Evolutionary conservation across 2,797 vertebrate genomes (phyloP), one percentile per base, ranked within the genome.

Genomic region (Gymnothorax javanicus): DNA sequence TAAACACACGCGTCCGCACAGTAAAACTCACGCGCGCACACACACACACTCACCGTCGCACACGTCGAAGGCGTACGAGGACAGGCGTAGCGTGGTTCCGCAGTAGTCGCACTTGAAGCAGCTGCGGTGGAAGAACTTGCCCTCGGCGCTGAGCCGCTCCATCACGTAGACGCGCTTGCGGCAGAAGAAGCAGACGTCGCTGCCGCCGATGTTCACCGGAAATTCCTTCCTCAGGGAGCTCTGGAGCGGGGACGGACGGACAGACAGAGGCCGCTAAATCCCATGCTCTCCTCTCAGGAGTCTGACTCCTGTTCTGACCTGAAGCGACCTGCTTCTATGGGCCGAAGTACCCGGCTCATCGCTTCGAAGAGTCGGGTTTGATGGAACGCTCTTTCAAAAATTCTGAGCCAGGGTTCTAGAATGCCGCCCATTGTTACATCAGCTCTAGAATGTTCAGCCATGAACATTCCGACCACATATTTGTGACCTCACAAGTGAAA

Each of bases 81-180:
- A 95, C 13, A 97, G 93, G 56, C 96, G 95, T 86, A 99, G 95
- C 0, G 96, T 95, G 57, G 93, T 93, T 50, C 94, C 91, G 0
- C 98, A 99, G 92, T 96, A 92, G 89, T 96, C 95, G 58, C 98
- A 99, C 89, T 95, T 97, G 94, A 99, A 99, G 92, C 98, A 99
- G 89, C 97, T 97, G 67, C 98, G 96, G 89, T 99, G 98, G 94
- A 99, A 99, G 95, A 99, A 99, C 86, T 98, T 96, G 52, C 97
- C 97, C 90, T 99, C 98, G 0, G 98, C 98, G 0, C 98, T 99
- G 60, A 98, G 94, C 71, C 98, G 92, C 94, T 99, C 98, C 98
- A 99, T 98, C 93, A 99, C 96, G 0, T 99, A 99, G 8, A 99
- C 97, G 0, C 97, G 95, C 90, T 96, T 95, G 84, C 89, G 90